Evolutionary conservation across 2,797 vertebrate species (phyloP).

Genomic region (Smutsia temminckii): DNA sequence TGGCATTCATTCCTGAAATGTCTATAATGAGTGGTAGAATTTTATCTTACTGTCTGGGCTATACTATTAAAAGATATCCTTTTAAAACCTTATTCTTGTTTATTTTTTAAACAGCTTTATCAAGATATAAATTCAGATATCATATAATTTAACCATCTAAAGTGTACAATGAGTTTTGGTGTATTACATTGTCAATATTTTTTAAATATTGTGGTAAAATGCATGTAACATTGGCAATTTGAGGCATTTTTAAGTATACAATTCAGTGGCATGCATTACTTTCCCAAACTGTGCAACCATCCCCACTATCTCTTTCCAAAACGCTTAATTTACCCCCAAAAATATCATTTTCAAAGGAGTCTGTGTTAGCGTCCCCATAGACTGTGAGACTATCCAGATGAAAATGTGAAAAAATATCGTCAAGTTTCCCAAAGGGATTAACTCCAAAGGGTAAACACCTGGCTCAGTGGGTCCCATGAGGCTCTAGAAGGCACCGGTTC

Average conservation of each 20-base stretch:
- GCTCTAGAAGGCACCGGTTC: background rate
- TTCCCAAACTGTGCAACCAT: background rate
- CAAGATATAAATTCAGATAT: background rate
- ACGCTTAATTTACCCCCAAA: background rate
- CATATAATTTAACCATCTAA: background rate
- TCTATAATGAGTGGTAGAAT: rapidly evolving
- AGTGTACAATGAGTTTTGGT: background rate
- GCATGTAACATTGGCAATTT: background rate
- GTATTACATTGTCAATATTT: background rate
- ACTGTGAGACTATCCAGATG: too few relatives aligned
- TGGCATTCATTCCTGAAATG: background rate
- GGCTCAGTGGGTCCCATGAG: background rate
- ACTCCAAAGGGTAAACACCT: background rate
- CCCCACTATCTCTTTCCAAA: background rate
- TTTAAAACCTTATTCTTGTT: background rate
- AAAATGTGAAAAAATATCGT: background rate
- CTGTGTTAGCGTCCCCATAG: background rate
- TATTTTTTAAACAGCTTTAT: background rate
- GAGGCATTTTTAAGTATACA: background rate
- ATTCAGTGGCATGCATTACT: background rate
- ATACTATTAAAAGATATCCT: background rate
- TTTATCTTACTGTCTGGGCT: background rate
- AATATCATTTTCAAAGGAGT: background rate
- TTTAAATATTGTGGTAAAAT: background rate
- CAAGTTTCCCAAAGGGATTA: background rate